phyloP scores from a whole-genome alignment of 2,797 vertebrate genomes.

The Chaetophractus vellerosus region DNA sequence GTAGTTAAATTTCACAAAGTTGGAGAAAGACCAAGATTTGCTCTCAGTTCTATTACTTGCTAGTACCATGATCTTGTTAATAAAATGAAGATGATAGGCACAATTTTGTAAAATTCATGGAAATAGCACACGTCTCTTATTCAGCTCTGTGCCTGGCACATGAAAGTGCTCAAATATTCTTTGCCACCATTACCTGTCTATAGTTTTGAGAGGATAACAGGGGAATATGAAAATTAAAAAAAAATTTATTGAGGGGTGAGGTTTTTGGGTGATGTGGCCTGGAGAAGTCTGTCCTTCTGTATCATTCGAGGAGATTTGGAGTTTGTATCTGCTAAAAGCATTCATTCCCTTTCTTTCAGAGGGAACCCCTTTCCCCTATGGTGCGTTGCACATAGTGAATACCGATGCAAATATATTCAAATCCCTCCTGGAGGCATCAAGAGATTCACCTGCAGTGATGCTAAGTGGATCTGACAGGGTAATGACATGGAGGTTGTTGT shows the following conservation, averaged over 20 bases:
- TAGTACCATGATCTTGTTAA: conserved; percentile 21
- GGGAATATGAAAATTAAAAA: background rate
- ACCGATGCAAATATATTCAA: background rate
- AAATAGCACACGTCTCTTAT: background rate
- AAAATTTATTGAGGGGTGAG: background rate
- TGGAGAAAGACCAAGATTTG: background rate
- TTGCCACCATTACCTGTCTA: background rate
- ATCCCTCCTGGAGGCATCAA: background rate
- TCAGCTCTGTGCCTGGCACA: background rate
- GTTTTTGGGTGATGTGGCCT: background rate
- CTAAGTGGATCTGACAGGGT: conserved; percentile 46
- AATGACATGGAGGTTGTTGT: conserved; percentile 12
- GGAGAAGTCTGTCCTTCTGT: background rate
- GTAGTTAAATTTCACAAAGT: background rate
- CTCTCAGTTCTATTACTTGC: background rate
- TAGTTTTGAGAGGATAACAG: conserved; percentile 5
- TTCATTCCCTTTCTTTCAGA: background rate
- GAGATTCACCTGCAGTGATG: conserved; percentile 37
- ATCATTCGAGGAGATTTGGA: background rate
- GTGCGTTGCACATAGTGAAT: background rate
- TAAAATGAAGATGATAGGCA: conserved; percentile 11
- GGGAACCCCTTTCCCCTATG: background rate
- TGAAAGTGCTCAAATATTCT: background rate
- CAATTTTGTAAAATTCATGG: background rate
- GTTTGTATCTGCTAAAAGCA: background rate